Conservation (phyloP, 2,797 vertebrate species). For the Pygocentrus nattereri region DNA sequence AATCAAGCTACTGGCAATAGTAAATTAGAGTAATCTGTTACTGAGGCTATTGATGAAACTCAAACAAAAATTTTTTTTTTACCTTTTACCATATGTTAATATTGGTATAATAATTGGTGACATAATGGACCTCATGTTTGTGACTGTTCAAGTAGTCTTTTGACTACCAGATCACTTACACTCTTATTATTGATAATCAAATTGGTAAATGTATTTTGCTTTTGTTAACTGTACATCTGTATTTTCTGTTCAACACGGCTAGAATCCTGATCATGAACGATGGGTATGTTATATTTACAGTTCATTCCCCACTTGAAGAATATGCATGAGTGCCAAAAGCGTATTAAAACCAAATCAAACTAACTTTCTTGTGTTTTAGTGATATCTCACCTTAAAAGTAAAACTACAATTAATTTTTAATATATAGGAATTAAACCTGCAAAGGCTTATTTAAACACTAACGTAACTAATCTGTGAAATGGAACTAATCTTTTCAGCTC, state of each 20-base stretch:
- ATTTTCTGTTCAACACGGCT: constrained; percentile 81
- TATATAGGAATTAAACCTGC: not conserved
- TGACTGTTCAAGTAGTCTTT: constrained; percentile 2
- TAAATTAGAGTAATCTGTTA: not conserved
- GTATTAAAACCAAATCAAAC: constrained; percentile 6
- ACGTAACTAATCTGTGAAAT: constrained; percentile 34
- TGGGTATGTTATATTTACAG: constrained; percentile 89
- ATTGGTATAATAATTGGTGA: constrained; percentile 6
- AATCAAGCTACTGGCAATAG: not conserved
- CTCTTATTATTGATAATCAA: constrained; percentile 16
- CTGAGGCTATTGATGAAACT: not conserved
- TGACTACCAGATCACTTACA: constrained; percentile 5
- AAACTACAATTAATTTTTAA: not conserved
- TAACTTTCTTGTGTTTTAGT: constrained; percentile 30
- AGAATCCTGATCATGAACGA: constrained; percentile 87
- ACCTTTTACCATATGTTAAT: not conserved
- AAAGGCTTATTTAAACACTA: constrained; percentile 24
- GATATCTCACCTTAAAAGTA: constrained; percentile 1
- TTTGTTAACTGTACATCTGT: constrained; percentile 71
- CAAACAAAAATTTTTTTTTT: not conserved
- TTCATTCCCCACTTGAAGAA: constrained; percentile 68
- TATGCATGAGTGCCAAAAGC: constrained; percentile 72
- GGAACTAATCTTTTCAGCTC: not conserved
- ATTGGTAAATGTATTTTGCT: constrained; percentile 21
- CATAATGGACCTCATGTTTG: constrained; percentile 32